A percentile compares a stretch with the other conserved stretches of the same genome.
phyloP scores from a whole-genome alignment of 2,113 vertebrate species.

The Elachura formosa region DNA sequence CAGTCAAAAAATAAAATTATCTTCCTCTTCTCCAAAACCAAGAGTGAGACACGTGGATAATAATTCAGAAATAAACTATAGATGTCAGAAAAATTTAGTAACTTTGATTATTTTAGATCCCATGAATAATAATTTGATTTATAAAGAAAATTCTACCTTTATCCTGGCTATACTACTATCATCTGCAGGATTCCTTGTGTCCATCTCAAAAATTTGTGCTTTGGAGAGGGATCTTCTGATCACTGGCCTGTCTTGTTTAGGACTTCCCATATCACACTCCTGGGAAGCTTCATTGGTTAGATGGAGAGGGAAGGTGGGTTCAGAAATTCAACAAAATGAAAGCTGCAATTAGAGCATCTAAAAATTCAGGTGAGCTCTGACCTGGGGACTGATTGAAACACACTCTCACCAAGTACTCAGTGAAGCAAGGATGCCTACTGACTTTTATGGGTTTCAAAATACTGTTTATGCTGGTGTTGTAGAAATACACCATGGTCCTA shows the following conservation, averaged over 20 bases:
- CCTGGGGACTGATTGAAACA: background rate
- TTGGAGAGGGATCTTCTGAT: background rate
- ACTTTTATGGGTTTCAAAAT: background rate
- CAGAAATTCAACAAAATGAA: background rate
- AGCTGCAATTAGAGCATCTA: background rate
- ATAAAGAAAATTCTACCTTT: background rate
- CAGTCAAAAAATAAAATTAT: background rate
- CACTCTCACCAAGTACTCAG: background rate
- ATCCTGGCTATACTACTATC: background rate
- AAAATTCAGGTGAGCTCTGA: background rate
- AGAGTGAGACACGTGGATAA: fast-evolving
- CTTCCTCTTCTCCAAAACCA: background rate
- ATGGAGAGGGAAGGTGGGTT: background rate
- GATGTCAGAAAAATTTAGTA: background rate
- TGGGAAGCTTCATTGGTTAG: background rate
- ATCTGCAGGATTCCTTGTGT: background rate
- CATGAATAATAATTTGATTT: background rate
- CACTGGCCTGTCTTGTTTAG: background rate
- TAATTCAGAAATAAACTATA: background rate
- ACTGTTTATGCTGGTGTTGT: background rate
- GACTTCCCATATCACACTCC: background rate
- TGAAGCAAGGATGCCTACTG: background rate
- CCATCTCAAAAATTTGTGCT: background rate
- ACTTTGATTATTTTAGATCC: background rate
- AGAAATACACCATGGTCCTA: background rate